These are phyloP conservation scores for Mormyrops boulengeri DNA, from an alignment of 2,797 vertebrate species.

Conservation along the genomic window DNA sequence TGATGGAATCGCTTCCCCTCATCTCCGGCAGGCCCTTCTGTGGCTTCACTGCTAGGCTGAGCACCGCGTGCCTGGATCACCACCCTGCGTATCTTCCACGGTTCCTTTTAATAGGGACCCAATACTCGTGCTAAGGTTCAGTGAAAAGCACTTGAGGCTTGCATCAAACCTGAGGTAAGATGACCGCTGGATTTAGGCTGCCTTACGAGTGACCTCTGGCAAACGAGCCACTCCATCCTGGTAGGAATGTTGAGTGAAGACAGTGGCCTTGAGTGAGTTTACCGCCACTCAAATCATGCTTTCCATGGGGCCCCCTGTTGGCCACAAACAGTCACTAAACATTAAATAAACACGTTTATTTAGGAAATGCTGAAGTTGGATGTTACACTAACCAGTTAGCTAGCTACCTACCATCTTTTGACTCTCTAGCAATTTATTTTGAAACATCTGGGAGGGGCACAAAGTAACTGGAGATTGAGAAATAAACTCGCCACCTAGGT, in stretches of 20 bases:
- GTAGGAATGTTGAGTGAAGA: background rate
- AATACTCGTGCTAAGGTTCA: background rate
- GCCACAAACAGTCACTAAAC: background rate
- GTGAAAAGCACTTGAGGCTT: background rate
- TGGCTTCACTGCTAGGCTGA: background rate
- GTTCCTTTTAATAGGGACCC: background rate
- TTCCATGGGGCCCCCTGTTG: background rate
- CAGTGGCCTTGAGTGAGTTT: background rate
- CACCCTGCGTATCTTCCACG: background rate
- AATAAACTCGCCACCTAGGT: background rate
- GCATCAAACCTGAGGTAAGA: background rate
- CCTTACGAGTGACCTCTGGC: background rate
- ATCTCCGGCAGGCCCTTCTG: background rate
- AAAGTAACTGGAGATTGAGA: background rate
- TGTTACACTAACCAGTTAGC: no score
- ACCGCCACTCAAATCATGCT: background rate
- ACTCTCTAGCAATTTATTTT: background rate
- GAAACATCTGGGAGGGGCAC: background rate
- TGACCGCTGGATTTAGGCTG: background rate
- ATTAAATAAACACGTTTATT: background rate
- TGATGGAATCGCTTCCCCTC: constrained; percentile 30
- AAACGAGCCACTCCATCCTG: background rate
- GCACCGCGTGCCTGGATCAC: background rate
- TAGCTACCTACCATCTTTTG: background rate
- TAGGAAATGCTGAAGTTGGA: background rate